A percentile compares a stretch with the other conserved stretches of the same genome.
phyloP scores from a whole-genome alignment of 2,113 vertebrate genomes.

The Ictalurus furcatus region DNA sequence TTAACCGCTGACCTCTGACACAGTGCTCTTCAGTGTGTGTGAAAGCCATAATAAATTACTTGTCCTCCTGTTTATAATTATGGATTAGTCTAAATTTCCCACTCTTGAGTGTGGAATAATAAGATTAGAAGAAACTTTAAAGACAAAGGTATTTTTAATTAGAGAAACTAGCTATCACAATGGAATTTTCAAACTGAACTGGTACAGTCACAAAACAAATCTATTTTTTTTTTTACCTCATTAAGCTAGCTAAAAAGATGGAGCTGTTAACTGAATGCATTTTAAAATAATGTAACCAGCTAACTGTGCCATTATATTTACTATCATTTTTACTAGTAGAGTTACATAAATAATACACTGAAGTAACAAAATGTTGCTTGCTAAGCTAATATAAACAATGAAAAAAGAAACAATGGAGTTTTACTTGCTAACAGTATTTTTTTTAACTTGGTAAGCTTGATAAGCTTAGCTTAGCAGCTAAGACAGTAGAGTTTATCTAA shows the following conservation, averaged over 20 bases:
- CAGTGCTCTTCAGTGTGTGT: neutral
- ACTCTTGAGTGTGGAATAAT: neutral
- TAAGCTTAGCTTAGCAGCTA: too few relatives aligned
- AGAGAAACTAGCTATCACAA: too few relatives aligned
- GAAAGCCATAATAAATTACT: slow-evolving; percentile 14
- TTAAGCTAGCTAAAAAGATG: neutral
- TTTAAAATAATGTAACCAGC: too few relatives aligned
- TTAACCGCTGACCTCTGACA: slow-evolving; percentile 8
- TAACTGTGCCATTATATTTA: neutral
- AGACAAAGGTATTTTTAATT: too few relatives aligned
- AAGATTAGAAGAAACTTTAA: too few relatives aligned
- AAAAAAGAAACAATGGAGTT: neutral
- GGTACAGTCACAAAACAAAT: too few relatives aligned
- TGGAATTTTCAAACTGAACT: too few relatives aligned
- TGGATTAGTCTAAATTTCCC: neutral
- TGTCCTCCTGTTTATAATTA: neutral
- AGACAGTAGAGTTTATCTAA: too few relatives aligned
- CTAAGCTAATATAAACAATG: neutral
- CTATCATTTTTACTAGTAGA: too few relatives aligned
- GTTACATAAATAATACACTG: too few relatives aligned
- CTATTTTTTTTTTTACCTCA: too few relatives aligned
- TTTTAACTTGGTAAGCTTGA: neutral
- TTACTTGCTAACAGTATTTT: neutral
- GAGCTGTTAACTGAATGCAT: too few relatives aligned
- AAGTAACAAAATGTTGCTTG: neutral